Evolutionary conservation across 1,140 invertebrate genomes (phyloP).

Genomic region (Conus betulinus): DNA sequence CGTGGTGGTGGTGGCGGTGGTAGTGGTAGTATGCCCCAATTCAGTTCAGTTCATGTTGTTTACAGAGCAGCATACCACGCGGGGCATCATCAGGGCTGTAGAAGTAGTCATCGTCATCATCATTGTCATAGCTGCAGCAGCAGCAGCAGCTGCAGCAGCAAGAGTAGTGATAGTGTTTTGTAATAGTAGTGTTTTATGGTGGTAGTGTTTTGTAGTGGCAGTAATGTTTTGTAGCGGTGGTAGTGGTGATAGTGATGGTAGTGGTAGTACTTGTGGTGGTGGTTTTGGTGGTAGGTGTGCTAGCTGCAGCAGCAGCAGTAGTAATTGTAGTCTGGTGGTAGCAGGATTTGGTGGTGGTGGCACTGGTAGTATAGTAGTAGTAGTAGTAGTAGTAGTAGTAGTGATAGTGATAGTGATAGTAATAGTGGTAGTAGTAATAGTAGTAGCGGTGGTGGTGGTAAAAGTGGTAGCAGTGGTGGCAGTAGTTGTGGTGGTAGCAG

Average conservation of each 20-base stretch:
- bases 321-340: neutral
- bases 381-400: neutral
- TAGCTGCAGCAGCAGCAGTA: neutral
- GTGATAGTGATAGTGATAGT: neutral
- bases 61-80: too few species aligned
- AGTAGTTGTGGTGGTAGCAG: too few species aligned
- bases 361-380: slow-evolving; percentile 6
- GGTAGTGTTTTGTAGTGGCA: neutral
- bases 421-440: neutral
- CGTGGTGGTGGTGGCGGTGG: too few species aligned
- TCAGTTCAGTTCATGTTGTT: too few species aligned
- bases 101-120: too few species aligned
- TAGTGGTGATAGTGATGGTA: neutral
- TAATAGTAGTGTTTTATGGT: neutral
- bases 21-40: too few species aligned
- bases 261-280: too few species aligned
- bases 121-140: too few species aligned
- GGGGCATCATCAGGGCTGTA: too few species aligned
- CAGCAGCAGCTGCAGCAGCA: too few species aligned
- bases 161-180: too few species aligned
- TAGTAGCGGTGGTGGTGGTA: neutral
- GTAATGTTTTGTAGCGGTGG: neutral
- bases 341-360: neutral
- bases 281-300: neutral
- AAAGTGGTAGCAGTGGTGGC: neutral